phyloP scores from a whole-genome alignment of 64 coral and sea anemone genomes.

The Pocillopora verrucosa region DNA sequence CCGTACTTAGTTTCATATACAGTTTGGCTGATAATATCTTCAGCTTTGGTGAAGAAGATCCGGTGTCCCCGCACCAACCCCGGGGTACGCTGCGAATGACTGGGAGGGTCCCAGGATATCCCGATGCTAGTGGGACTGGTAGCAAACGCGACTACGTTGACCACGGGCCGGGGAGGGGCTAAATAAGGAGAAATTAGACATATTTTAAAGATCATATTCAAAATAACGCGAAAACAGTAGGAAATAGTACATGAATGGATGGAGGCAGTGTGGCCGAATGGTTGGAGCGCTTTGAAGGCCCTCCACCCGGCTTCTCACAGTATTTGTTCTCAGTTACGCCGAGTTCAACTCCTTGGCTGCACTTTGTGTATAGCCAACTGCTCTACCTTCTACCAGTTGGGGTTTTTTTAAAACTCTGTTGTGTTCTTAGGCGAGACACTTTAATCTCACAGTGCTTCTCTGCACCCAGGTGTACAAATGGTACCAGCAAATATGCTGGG shows the following conservation, averaged over 20 bases:
- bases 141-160: background rate
- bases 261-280: background rate
- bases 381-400: no score
- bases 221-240: background rate
- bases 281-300: background rate
- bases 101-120: background rate
- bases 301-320: background rate
- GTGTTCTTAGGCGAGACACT: no score
- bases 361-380: no score
- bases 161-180: constrained; percentile 2
- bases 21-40: background rate
- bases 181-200: background rate
- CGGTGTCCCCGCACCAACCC: constrained; percentile 1
- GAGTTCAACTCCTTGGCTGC: no score
- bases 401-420: no score
- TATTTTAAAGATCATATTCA: background rate
- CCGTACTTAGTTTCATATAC: background rate
- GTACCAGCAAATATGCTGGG: no score
- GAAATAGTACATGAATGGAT: background rate
- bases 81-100: background rate
- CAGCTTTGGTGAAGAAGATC: background rate
- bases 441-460: no score
- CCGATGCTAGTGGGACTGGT: background rate
- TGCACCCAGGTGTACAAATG: no score
- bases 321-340: background rate